phyloP scores from a whole-genome alignment of 2,888 invertebrate species.

The Smittia aterrima region DNA sequence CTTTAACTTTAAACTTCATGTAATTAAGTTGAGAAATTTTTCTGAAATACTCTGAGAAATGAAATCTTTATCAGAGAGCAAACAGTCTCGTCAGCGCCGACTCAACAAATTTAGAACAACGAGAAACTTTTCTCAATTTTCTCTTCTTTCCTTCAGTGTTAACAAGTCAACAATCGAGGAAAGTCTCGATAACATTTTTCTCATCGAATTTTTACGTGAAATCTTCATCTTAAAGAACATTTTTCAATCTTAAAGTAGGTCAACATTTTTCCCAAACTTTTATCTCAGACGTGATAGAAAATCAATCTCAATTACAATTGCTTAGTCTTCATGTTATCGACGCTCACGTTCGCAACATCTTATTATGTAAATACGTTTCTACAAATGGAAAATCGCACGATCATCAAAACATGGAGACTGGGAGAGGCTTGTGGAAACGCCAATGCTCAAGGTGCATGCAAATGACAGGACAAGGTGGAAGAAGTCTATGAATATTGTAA shows the following conservation, averaged over 20 bases:
- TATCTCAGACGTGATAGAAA: background rate
- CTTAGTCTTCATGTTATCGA: constrained; percentile 26
- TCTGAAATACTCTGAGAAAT: too few relatives aligned
- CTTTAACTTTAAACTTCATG: too few relatives aligned
- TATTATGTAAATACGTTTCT: background rate
- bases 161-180: background rate
- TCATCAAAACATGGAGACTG: too few relatives aligned
- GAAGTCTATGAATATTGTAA: too few relatives aligned
- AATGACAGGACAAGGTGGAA: too few relatives aligned
- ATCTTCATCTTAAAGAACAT: background rate
- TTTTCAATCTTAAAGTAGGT: background rate
- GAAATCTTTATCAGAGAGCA: too few relatives aligned
- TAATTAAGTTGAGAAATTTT: too few relatives aligned
- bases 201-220: background rate
- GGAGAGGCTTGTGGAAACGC: too few relatives aligned
- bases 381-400: background rate
- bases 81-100: too few relatives aligned
- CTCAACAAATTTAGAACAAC: too few relatives aligned
- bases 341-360: background rate
- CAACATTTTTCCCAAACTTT: background rate
- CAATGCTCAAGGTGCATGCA: too few relatives aligned
- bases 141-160: background rate
- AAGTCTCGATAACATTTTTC: background rate
- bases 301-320: constrained; percentile 32
- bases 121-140: background rate